Evolutionary conservation across 2,797 vertebrate genomes (phyloP).

Genomic region (Rhabdomys pumilio): DNA sequence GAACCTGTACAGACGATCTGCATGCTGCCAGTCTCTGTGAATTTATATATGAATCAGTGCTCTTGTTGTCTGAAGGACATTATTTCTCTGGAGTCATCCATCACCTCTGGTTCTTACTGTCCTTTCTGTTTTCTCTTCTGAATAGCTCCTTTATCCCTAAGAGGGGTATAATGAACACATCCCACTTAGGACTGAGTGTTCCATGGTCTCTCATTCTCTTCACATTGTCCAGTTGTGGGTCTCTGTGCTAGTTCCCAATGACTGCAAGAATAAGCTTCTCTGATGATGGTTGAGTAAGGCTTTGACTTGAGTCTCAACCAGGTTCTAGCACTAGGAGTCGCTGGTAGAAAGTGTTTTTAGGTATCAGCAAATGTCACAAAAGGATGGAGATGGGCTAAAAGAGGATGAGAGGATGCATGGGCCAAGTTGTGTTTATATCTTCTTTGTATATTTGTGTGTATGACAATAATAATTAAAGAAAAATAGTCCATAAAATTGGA

Average conservation of each 20-base stretch:
- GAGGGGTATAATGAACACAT: neutral
- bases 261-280: neutral
- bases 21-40: neutral
- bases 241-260: neutral
- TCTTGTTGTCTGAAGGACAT: neutral
- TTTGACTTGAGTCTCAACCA: neutral
- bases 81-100: neutral
- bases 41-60: neutral
- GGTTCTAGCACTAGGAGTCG: neutral
- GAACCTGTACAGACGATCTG: neutral
- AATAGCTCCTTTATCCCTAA: neutral
- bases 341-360: neutral
- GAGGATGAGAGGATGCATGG: neutral
- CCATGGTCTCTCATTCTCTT: neutral
- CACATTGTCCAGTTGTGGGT: neutral
- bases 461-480: neutral
- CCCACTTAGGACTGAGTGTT: neutral
- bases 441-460: neutral
- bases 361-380: neutral
- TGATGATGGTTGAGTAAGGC: neutral
- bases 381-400: neutral
- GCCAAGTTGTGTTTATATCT: neutral
- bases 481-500: neutral
- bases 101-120: neutral
- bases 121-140: neutral